These are phyloP conservation scores for Rhombomys opimus DNA, from an alignment of 2,113 vertebrate species.

Conservation along the genomic window DNA sequence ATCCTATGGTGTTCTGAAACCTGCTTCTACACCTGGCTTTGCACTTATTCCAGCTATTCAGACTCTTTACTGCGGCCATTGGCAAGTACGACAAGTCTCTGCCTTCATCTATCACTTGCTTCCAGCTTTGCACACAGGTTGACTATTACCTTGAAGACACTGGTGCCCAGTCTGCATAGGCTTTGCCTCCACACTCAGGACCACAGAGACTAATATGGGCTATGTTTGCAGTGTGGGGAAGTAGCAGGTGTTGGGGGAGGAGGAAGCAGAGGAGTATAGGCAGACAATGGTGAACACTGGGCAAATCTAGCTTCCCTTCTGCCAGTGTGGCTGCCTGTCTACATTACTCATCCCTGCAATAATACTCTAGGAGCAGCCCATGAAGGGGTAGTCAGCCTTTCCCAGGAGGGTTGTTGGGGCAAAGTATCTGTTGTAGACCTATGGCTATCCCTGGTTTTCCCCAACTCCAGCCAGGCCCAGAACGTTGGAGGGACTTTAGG, in stretches of 20 bases:
- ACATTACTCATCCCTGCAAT: not conserved
- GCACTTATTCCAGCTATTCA: not conserved
- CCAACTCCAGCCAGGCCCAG: not conserved
- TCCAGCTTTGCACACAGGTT: not conserved
- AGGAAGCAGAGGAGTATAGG: too few relatives aligned
- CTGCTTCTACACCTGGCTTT: not conserved
- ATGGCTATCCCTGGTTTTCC: not conserved
- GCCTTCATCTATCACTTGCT: accelerated
- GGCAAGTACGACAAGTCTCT: not conserved
- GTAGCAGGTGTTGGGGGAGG: not conserved
- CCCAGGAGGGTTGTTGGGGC: not conserved
- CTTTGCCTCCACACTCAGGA: not conserved
- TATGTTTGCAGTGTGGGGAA: not conserved
- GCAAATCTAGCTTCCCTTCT: not conserved
- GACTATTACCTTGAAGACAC: accelerated
- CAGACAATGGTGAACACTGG: not conserved
- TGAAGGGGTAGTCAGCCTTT: not conserved
- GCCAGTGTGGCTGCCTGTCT: too few relatives aligned
- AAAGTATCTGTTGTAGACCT: not conserved
- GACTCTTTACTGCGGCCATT: not conserved
- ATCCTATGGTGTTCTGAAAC: not conserved
- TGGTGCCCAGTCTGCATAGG: not conserved
- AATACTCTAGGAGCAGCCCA: not conserved
- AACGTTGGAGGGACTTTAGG: not conserved
- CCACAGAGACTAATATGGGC: too few relatives aligned